These are phyloP conservation scores for Parasteatoda lunata DNA, from an alignment of 2,888 invertebrate genomes.

Conservation along the genomic window DNA sequence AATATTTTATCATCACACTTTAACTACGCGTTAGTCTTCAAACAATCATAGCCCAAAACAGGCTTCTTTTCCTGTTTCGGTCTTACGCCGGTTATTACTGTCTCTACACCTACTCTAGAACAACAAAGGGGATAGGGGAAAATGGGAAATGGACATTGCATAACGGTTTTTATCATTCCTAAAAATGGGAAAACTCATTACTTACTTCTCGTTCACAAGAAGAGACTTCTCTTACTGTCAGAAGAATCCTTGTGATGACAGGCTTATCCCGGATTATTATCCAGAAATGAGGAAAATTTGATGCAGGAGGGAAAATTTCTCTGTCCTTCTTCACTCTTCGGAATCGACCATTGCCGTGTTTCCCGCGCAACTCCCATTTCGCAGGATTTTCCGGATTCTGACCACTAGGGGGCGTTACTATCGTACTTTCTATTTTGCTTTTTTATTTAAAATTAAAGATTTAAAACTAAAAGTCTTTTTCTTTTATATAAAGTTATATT, in stretches of 20 bases:
- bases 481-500: no score
- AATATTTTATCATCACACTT: background rate
- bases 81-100: slow-evolving; percentile 12
- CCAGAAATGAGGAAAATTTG: background rate
- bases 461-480: no score
- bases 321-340: slow-evolving; percentile 35
- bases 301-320: slow-evolving; percentile 19
- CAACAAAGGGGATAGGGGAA: background rate
- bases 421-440: no score
- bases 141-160: background rate
- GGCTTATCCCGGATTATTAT: background rate
- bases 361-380: slow-evolving; percentile 36
- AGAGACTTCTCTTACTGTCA: background rate
- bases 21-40: slow-evolving; percentile 31
- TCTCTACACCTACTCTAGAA: slow-evolving; percentile 12
- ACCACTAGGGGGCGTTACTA: slow-evolving; percentile 43
- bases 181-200: background rate
- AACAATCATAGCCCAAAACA: slow-evolving; percentile 16
- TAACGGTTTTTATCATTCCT: background rate
- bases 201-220: slow-evolving; percentile 33
- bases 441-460: no score
- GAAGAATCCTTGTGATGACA: background rate
- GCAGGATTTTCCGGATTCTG: slow-evolving; percentile 27
- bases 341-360: slow-evolving; percentile 64
- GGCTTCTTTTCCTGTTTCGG: slow-evolving; percentile 19